Base-by-base conservation (phyloP, 1,140 invertebrate genomes). In the Brachionus koreanus region DNA sequence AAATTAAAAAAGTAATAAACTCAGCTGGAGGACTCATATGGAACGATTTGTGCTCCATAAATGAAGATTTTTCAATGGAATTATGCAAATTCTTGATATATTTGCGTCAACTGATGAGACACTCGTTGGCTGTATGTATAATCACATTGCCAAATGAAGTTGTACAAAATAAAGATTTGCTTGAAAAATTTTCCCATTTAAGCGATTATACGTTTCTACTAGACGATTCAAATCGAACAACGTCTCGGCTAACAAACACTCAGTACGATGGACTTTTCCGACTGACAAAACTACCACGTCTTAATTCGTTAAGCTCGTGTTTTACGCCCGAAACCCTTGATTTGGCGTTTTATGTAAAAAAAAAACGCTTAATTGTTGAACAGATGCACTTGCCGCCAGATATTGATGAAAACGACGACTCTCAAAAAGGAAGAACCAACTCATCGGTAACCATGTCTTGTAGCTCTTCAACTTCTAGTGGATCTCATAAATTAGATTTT, bases 301-400 rank as follows among this genome's bases (percentile, higher is more conserved):
- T 79, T 13, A 79, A 79, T 35, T 61, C 76, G 3, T 49, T 79
- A 10, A 79, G 57, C n/a, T 79, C 76, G 1, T 79, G 76, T 43
- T 79, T 65, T 9, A 61, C 76, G 1, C 76, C 76, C 10, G 49
- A 57, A 37, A 79, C 76, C n/a, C 49, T 79, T 13, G 76, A 79
- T 65, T 79, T 79, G 49, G 76, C 76, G 7, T 79, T 79, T 42
- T 79, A 43, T 63, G 49, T 79, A 5, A 79, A 79, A 61, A 25
- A 37, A 4, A 79, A 79, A 43, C 43, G 76, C 16, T 37, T 79
- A 39, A 19, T 79, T 3, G 49, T 79, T 29, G 76, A 79, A 19
- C 76, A 79, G 25, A 61, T 79, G 76, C 76, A 79, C n/a, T 79
- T 79, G 35, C 76, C 76, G 25, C 76, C 76, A 1, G 76, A 79